Evolutionary conservation across 2,113 vertebrate genomes (phyloP), one percentile per base, ranked within the genome.

Genomic region (Muntiacus reevesi): DNA sequence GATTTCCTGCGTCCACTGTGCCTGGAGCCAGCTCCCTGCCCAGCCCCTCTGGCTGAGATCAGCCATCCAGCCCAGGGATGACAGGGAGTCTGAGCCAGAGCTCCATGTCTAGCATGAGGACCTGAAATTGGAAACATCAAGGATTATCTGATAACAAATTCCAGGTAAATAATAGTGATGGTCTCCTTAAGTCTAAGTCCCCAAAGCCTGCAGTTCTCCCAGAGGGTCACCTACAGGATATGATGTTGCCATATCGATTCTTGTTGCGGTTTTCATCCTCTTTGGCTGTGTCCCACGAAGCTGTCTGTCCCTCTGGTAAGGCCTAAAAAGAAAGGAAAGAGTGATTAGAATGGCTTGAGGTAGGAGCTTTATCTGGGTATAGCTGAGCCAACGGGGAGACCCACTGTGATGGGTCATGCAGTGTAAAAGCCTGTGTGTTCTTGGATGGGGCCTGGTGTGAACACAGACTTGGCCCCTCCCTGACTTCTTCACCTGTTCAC

Each of bases 201-300:
- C 87, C 52, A 7, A 84, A 87, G 27, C 43, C 36, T 40, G 59
- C 16, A 30, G 60, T 55, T 3, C 91, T 95, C 67, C 47, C 84
- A 92, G 98, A 97, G 98, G 97, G 97, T 98, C 98, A 99, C 99
- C 99, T 99, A 99, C 99, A 99, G 99, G 99, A 99, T 98, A 99
- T 99, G 99, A 99, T 99, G 99, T 99, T 99, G 47, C 99, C 99
- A 0, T 99, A 99, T 99, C 99, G 99, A 97, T 99, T 99, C 99
- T 99, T 99, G 97, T 99, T 99, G 98, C 99, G 99, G 97, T 99
- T 99, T 97, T 99, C 99, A 0, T 99, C 99, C 96, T 99, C 99
- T 98, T 99, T 99, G 98, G 99, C 99, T 1, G 99, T 99, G 43
- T 99, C 99, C 99, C 99, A 99, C 14, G 99, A 99, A 8, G 99